Conservation (phyloP, 2,888 invertebrate species). For the Odontothrips loti region DNA sequence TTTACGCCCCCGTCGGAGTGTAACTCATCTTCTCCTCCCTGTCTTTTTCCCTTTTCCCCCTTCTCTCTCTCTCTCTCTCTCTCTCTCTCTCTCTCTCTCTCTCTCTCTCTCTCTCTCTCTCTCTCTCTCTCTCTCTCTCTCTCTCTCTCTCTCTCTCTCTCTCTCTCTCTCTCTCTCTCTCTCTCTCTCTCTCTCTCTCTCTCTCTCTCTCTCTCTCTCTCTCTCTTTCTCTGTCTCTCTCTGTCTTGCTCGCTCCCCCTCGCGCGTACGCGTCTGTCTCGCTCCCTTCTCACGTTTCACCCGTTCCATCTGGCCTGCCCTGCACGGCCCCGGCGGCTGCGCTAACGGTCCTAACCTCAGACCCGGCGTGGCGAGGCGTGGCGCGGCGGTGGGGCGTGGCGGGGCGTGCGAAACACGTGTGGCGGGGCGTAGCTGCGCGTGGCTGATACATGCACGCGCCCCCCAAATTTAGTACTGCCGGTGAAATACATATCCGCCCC, state of each 20-base stretch:
- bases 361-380: no score
- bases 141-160: background rate
- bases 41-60: no score
- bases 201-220: background rate
- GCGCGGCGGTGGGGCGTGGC: background rate
- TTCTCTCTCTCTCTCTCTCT: background rate
- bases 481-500: background rate
- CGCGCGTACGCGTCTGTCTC: background rate
- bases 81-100: background rate
- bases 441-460: background rate
- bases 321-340: background rate
- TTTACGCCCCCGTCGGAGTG: slow-evolving; percentile 10
- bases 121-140: background rate
- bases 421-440: background rate
- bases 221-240: background rate
- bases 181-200: no score
- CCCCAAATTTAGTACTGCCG: background rate
- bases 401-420: slow-evolving; percentile 10
- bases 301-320: background rate
- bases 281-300: slow-evolving; percentile 16
- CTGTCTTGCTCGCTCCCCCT: background rate
- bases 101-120: background rate
- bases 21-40: slow-evolving; percentile 13
- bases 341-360: slow-evolving; percentile 3
- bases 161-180: no score